A percentile compares a stretch with the other conserved stretches of the same genome.
Evolutionary conservation across 2,113 vertebrate genomes (phyloP).

Genomic region (Galbula dea): DNA sequence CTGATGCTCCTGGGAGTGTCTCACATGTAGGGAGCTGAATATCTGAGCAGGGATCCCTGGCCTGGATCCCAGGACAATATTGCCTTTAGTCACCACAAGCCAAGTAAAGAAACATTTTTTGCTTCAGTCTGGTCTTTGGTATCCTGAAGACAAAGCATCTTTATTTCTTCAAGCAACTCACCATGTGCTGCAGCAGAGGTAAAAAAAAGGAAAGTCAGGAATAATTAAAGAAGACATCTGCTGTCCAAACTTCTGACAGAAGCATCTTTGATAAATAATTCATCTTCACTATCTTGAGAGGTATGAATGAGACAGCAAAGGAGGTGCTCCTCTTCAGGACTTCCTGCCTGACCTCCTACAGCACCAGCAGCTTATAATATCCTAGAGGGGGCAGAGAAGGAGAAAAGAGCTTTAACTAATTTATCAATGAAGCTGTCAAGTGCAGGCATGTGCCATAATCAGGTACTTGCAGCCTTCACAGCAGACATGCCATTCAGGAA

Average conservation of each 20-base stretch:
- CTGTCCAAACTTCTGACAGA: conserved; percentile 42
- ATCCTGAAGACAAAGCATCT: not conserved
- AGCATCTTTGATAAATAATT: conserved; percentile 53
- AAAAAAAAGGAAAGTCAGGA: conserved; percentile 1
- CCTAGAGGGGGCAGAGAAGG: not conserved
- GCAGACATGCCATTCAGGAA: not conserved
- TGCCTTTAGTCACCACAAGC: not conserved
- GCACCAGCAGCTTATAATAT: not conserved
- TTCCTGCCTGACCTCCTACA: not conserved
- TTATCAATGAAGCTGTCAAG: conserved; percentile 24
- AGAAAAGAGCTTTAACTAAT: conserved; percentile 33
- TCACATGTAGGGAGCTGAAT: not conserved
- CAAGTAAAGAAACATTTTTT: not conserved
- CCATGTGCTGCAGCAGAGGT: not conserved
- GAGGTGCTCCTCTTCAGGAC: not conserved
- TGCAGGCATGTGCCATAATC: not conserved
- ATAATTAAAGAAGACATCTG: conserved; percentile 48
- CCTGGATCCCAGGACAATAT: not conserved
- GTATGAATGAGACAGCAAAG: not conserved
- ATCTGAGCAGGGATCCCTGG: not conserved
- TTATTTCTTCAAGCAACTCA: not conserved
- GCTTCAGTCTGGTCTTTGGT: not conserved
- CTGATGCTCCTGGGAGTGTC: not conserved
- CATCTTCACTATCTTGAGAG: conserved; percentile 8
- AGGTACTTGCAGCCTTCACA: conserved; percentile 42